Percentiles rank a stretch among this genome's conserved stretches.
phyloP scores from a whole-genome alignment of 1,140 invertebrate genomes.

The Bilobella aurantiaca region DNA sequence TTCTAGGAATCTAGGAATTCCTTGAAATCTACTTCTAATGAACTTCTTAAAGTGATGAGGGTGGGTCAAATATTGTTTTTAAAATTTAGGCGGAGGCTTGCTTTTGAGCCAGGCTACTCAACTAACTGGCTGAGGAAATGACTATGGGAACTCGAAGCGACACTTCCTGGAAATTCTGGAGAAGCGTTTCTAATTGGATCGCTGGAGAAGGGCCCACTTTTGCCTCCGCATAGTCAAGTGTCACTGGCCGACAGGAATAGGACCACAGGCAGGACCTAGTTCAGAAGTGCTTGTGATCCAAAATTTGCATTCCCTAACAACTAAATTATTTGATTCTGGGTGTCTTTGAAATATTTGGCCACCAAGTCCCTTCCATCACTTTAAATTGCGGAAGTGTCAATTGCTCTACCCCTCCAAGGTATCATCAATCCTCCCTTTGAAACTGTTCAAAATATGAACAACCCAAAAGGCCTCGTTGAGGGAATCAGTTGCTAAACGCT shows the following conservation, averaged over 20 bases:
- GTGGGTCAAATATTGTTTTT: too few species aligned
- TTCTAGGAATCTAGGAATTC: too few species aligned
- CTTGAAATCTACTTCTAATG: too few species aligned
- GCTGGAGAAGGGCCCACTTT: too few species aligned
- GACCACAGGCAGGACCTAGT: not conserved
- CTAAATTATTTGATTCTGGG: not conserved
- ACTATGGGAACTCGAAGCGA: not conserved
- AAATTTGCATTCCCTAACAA: not conserved
- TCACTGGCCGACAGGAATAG: too few species aligned
- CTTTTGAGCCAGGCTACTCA: too few species aligned
- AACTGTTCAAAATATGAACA: not conserved
- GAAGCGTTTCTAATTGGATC: too few species aligned
- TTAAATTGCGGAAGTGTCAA: constrained; percentile 36
- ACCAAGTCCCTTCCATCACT: not conserved
- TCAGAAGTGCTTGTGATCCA: not conserved
- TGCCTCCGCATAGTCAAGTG: too few species aligned
- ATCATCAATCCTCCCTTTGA: constrained; percentile 1
- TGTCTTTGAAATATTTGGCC: not conserved
- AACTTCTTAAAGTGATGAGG: too few species aligned
- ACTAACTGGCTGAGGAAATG: not conserved
- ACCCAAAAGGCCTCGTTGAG: not conserved
- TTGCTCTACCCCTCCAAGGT: constrained; percentile 21
- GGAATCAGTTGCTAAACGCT: not conserved
- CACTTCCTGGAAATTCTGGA: not conserved
- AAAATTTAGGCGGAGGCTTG: too few species aligned